Evolutionary conservation across 2,888 invertebrate species (phyloP), one percentile per base, ranked within the genome.

Genomic region (Macrosiphum euphorbiae): DNA sequence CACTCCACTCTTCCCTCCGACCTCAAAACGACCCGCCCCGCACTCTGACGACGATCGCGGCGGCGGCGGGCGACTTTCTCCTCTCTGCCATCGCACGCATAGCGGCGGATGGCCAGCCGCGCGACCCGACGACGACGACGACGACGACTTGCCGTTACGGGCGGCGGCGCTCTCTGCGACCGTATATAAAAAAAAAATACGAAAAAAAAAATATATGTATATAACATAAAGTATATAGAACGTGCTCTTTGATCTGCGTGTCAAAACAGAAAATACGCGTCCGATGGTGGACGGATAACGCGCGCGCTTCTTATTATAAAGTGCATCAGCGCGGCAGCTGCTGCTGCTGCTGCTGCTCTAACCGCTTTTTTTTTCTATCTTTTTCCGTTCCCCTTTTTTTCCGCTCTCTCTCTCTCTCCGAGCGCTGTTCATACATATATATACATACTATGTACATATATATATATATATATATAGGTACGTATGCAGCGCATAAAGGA

Each of bases 211-310:
- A 78, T 20, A 78, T 35, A n/a, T 5, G 35, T 67, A n/a, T n/a
- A 67, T n/a, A 7, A n/a, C 16, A 67, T 67, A n/a, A 55, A 55
- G 67, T n/a, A 67, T 67, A 67, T 55, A 26, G 84, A 88, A 92
- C 92, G 92, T 85, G 89, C 85, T 89, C 89, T 93, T 90, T 93
- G 93, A 93, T 93, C 93, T 89, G 89, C 55, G 93, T 90, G 93
- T 93, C 93, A 90, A 93, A 93, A 90, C 93, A 93, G 93, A 93
- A 93, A 55, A 89, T 93, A 89, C 89, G 88, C 93, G 93, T 84
- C 89, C 93, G 88, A 93, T 85, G 84, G 89, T 35, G 44, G 61
- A 85, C 93, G 47, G 93, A 90, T 90, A 93, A 89, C 88, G 78
- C 88, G 52, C 86, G 44, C 88, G 41, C 93, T 93, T 89, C 93